Percentiles rank a stretch among this genome's conserved stretches.
These are phyloP conservation scores for Hiodon tergisus DNA, from an alignment of 2,113 vertebrate species.

Conservation along the genomic window DNA sequence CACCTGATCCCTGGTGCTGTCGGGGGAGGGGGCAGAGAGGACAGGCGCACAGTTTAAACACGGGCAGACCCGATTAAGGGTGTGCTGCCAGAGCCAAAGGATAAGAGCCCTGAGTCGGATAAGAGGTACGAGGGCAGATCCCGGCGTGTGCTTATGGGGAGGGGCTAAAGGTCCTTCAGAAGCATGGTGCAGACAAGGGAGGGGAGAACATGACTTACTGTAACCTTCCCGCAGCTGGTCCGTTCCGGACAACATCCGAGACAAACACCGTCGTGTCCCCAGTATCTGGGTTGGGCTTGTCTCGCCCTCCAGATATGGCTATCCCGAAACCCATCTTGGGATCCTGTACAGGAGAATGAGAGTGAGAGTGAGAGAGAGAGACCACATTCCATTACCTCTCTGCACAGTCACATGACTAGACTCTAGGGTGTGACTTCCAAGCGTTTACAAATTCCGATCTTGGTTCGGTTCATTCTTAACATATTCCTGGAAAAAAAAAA, in stretches of 20 bases:
- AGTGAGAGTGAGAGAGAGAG: constrained; percentile 12
- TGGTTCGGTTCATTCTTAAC: constrained; percentile 24
- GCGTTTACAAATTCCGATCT: constrained; percentile 41
- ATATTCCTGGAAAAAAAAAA: background rate
- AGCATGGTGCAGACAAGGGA: background rate
- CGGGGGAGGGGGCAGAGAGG: background rate
- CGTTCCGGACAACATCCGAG: constrained; percentile 79
- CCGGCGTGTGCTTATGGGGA: no score
- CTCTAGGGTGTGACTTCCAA: constrained; percentile 29
- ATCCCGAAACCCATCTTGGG: constrained; percentile 85
- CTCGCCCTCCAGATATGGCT: constrained; percentile 79
- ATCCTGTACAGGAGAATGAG: constrained; percentile 62
- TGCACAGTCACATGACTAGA: constrained; percentile 28
- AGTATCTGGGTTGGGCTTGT: constrained; percentile 57
- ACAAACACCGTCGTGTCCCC: constrained; percentile 72
- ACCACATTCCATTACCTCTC: constrained; percentile 44
- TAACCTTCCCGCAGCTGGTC: constrained; percentile 79
- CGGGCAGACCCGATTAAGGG: background rate
- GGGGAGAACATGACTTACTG: constrained; percentile 70
- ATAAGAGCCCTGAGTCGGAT: background rate
- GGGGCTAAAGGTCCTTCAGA: no score
- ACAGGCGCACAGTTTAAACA: background rate
- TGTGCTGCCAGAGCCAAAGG: background rate
- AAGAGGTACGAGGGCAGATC: no score
- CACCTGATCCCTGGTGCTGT: constrained; percentile 80